Evolutionary conservation across 2,888 invertebrate genomes (phyloP).

Genomic region (Perizoma flavofasciatum): DNA sequence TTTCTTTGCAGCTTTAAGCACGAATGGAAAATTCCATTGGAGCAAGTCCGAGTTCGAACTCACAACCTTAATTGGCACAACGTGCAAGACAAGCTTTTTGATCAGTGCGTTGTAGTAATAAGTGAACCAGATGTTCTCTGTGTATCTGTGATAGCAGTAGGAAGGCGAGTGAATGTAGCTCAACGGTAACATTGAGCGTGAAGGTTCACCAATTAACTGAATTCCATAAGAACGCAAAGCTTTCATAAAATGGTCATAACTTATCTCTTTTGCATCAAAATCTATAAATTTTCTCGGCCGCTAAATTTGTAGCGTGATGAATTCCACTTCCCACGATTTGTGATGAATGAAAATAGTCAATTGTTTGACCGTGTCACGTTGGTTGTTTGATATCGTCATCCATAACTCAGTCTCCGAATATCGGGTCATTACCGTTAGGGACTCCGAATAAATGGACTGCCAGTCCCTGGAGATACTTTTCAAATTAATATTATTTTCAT

Average conservation of each 20-base stretch:
- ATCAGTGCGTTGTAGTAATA: too few species aligned
- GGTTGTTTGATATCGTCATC: not conserved
- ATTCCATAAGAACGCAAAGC: conserved; percentile 56
- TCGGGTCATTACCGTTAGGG: too few species aligned
- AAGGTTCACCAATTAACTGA: conserved; percentile 71
- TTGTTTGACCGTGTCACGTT: conserved; percentile 5
- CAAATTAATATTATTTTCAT: too few species aligned
- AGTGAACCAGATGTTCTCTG: conserved; percentile 15
- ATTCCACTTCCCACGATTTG: conserved; percentile 17
- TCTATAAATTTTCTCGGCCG: conserved; percentile 14
- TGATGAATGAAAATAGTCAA: conserved; percentile 4
- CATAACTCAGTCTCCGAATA: not conserved
- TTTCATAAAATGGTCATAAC: conserved; percentile 42
- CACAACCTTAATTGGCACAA: too few species aligned
- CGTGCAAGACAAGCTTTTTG: too few species aligned
- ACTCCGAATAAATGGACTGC: too few species aligned
- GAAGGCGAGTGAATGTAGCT: conserved; percentile 58
- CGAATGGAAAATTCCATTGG: too few species aligned
- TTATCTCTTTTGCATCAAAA: conserved; percentile 41
- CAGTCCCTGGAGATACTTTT: too few species aligned
- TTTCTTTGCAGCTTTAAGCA: too few species aligned
- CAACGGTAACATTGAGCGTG: conserved; percentile 69
- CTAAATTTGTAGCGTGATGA: conserved; percentile 32
- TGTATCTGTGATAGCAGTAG: conserved; percentile 41
- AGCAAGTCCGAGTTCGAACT: too few species aligned